Percentiles rank a stretch among this genome's conserved stretches.
Conservation (phyloP, 2,888 invertebrate genomes). For the Sminthurides aquaticus region DNA sequence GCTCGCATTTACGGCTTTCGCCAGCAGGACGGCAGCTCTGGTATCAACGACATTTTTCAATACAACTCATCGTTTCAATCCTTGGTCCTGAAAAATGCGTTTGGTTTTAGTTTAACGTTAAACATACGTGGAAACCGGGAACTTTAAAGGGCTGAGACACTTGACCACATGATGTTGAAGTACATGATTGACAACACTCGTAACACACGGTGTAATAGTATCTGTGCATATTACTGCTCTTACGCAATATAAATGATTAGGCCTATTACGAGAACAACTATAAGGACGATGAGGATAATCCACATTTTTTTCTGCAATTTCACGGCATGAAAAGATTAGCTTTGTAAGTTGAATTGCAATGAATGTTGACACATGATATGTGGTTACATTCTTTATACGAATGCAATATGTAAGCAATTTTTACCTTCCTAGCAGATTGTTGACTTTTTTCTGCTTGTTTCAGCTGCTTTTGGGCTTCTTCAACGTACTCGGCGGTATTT, state of each 20-base stretch:
- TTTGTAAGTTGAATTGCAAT: not conserved
- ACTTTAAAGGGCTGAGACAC: not conserved
- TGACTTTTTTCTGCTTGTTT: constrained; percentile 56
- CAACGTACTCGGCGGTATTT: constrained; percentile 54
- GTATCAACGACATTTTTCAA: too few relatives aligned
- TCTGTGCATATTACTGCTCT: not conserved
- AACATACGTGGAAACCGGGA: not conserved
- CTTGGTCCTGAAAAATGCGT: too few relatives aligned
- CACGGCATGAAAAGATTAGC: not conserved
- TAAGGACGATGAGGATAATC: constrained; percentile 35
- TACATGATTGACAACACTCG: too few relatives aligned
- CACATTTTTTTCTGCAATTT: constrained; percentile 43
- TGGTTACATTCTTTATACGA: too few relatives aligned
- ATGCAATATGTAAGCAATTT: not conserved
- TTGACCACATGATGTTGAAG: not conserved
- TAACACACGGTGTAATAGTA: too few relatives aligned
- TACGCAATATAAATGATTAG: constrained; percentile 35
- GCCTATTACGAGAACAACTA: constrained; percentile 31
- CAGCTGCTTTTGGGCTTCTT: constrained; percentile 53
- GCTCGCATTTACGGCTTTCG: too few relatives aligned
- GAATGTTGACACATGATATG: too few relatives aligned
- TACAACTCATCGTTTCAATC: too few relatives aligned
- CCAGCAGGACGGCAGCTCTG: too few relatives aligned
- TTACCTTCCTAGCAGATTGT: constrained; percentile 52
- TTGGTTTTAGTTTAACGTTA: not conserved